Evolutionary conservation across 2,797 vertebrate genomes (phyloP), one percentile per base, ranked within the genome.

Genomic region (Gymnothorax reevesii): DNA sequence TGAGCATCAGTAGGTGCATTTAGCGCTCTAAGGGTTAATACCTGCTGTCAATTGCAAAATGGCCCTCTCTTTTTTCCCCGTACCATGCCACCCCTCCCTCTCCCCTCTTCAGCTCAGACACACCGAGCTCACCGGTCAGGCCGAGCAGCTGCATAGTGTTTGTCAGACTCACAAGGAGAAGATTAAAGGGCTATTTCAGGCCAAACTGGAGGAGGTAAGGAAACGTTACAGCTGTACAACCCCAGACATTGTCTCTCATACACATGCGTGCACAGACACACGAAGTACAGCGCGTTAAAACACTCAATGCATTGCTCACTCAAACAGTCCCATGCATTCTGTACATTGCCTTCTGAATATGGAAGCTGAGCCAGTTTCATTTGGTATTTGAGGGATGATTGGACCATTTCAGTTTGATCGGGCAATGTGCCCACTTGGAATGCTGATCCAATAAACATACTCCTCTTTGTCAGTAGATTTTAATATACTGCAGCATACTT

Each of bases 81-180:
- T 42, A 42, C 62, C 17, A 10, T 49, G 54, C 66, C 83, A 33
- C 12, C 13, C 52, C 1, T 0, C 62, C 54, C 52, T 10, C 10
- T 84, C 25, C 79, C 20, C 25, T 85, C 33, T 89, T 0, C 88
- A 99, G 99, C 96, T 98, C 91, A 98, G 97, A 95, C 98, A 99
- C 84, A 94, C 93, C 71, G 97, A 98, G 89, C 91, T 99, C 84
- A 95, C 97, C 62, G 97, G 97, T 3, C 97, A 97, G 3, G 98
- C 97, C 0, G 97, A 98, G 92, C 97, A 99, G 92, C 96, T 99
- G 20, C 96, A 97, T 85, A 96, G 94, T 52, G 96, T 98, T 90
- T 99, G 99, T 91, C 97, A 98, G 92, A 93, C 96, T 87, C 98
- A 99, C 92, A 99, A 98, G 88, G 98, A 99, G 89, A 97, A 97